A percentile compares a stretch with the other conserved stretches of the same genome.
These are phyloP conservation scores for Ammodytes marinus DNA, from an alignment of 2,113 vertebrate genomes.

Conservation along the genomic window DNA sequence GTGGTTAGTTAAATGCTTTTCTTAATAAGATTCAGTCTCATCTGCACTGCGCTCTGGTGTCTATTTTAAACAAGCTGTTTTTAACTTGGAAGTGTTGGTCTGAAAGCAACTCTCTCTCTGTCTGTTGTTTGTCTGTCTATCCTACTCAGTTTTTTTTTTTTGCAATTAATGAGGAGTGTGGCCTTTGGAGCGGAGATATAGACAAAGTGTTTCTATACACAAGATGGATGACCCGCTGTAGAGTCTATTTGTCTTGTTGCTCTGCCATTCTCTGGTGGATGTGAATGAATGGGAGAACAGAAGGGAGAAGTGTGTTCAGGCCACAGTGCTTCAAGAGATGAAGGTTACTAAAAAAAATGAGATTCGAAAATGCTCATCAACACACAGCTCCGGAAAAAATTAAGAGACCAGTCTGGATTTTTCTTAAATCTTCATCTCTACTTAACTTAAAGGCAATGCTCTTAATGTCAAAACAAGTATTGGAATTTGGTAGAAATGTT, in stretches of 20 bases:
- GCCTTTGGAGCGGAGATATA: constrained; percentile 25
- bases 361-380: constrained; percentile 22
- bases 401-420: no score
- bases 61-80: constrained; percentile 23
- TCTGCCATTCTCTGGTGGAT: constrained; percentile 18
- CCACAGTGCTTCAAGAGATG: constrained; percentile 17
- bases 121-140: constrained; percentile 34
- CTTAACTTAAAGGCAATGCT: no score
- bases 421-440: no score
- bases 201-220: constrained; percentile 45
- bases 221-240: constrained; percentile 33
- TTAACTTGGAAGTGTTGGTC: background rate
- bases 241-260: constrained; percentile 47
- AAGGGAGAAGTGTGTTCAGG: constrained; percentile 3
- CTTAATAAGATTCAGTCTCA: background rate
- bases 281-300: constrained; percentile 18
- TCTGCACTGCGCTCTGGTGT: background rate
- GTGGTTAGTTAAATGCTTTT: background rate
- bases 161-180: constrained; percentile 56
- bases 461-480: no score
- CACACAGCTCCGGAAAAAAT: constrained; percentile 23
- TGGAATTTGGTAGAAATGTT: no score
- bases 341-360: constrained; percentile 21
- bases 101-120: background rate
- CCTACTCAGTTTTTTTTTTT: background rate